Evolutionary conservation across 2,888 invertebrate species (phyloP).

Genomic region (Melitaea athalia): DNA sequence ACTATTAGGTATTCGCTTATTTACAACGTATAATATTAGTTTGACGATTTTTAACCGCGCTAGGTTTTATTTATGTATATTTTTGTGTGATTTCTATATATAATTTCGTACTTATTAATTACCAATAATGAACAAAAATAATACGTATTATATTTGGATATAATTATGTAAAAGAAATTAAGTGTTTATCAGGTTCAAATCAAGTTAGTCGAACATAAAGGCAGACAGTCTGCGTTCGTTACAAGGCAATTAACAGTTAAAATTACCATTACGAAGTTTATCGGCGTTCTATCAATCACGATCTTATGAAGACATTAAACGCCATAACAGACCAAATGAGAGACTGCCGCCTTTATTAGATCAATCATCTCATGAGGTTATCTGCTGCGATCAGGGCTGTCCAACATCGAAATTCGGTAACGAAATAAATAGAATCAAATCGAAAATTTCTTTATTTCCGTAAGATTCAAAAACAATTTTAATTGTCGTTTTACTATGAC

Average conservation of each 20-base stretch:
- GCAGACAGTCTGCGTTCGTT: neutral
- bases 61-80: neutral
- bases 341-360: constrained; percentile 64
- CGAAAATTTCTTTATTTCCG: no score
- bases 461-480: no score
- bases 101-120: no score
- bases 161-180: neutral
- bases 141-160: no score
- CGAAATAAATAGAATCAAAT: neutral
- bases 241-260: constrained; percentile 22
- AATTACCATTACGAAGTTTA: constrained; percentile 30
- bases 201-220: neutral
- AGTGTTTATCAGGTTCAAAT: neutral
- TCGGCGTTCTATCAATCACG: constrained; percentile 43
- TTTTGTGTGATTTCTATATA: neutral
- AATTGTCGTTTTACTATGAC: no score
- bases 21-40: neutral
- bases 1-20: constrained; percentile 11
- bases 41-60: neutral
- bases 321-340: constrained; percentile 7
- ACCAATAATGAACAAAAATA: no score
- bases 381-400: constrained; percentile 21
- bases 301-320: constrained; percentile 66
- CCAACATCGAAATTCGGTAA: neutral
- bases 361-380: constrained; percentile 59